Percentiles rank a stretch among this genome's conserved stretches.
phyloP scores from a whole-genome alignment of 53 echinoderm and acorn worm species.

The Paracentrotus lividus region DNA sequence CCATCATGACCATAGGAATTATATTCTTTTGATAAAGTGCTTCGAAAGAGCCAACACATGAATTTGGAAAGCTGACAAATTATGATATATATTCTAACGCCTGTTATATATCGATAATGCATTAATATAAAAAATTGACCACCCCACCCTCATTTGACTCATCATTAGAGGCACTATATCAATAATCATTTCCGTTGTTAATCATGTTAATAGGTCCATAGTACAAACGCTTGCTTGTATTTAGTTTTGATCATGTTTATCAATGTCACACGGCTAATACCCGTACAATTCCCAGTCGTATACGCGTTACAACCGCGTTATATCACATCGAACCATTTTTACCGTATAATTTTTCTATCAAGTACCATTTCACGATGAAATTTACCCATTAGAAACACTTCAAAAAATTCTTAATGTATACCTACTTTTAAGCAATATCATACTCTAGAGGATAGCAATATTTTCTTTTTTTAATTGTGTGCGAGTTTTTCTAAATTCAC shows the following conservation, averaged over 20 bases:
- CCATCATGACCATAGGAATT: no score
- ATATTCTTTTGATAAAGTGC: no score
- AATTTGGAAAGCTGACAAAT: no score
- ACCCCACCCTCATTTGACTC: neutral
- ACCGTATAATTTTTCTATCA: neutral
- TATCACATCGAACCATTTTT: neutral
- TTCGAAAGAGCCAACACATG: no score
- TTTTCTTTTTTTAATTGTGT: neutral
- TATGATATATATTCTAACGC: no score
- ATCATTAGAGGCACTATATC: neutral
- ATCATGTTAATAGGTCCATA: slow-evolving; percentile 7
- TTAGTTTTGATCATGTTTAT: neutral
- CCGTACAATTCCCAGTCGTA: neutral
- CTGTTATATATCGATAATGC: neutral
- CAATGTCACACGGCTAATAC: neutral
- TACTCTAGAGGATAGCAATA: neutral
- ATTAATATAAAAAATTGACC: neutral
- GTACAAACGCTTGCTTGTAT: neutral
- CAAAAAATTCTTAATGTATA: neutral
- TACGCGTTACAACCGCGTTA: neutral
- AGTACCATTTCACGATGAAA: neutral
- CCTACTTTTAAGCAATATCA: neutral
- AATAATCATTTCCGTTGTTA: neutral
- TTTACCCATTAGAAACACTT: neutral
- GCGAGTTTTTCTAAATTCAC: neutral